phyloP scores from a whole-genome alignment of 2,113 vertebrate genomes.

The Macrotis lagotis region DNA sequence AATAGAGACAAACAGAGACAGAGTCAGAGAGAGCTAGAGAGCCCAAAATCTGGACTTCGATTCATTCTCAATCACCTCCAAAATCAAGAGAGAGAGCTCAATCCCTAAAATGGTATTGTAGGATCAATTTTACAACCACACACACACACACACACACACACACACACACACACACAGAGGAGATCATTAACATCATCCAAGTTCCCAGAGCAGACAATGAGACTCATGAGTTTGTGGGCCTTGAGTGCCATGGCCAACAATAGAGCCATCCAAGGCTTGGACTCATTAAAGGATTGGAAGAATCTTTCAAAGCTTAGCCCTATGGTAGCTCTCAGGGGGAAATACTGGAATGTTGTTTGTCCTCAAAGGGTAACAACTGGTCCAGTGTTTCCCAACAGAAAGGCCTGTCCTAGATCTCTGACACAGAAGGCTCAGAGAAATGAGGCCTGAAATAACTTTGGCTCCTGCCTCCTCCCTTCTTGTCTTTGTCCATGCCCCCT shows the following conservation, averaged over 20 bases:
- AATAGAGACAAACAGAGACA: conserved; percentile 45
- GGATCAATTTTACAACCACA: conserved; percentile 5
- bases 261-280: conserved; percentile 6
- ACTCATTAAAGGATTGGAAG: conserved; percentile 30
- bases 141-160: not conserved
- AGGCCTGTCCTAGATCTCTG: conserved; percentile 69
- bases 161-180: too few relatives aligned
- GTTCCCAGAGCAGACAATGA: conserved; percentile 31
- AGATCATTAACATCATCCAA: conserved; percentile 16
- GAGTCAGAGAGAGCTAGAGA: conserved; percentile 38
- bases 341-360: conserved; percentile 79
- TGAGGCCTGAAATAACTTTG: conserved; percentile 81
- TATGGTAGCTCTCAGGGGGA: conserved; percentile 51
- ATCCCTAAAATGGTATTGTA: conserved; percentile 54
- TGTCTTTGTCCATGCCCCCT: conserved; percentile 10
- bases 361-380: conserved; percentile 73
- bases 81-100: conserved; percentile 3
- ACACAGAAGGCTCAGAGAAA: conserved; percentile 72
- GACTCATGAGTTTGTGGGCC: conserved; percentile 38
- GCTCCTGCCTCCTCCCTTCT: conserved; percentile 22
- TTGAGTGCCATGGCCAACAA: not conserved
- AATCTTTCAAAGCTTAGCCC: conserved; percentile 65
- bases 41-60: not conserved
- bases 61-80: conserved; percentile 43
- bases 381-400: conserved; percentile 81